phyloP scores from a whole-genome alignment of 2,888 invertebrate species.

The Clanis bilineata region DNA sequence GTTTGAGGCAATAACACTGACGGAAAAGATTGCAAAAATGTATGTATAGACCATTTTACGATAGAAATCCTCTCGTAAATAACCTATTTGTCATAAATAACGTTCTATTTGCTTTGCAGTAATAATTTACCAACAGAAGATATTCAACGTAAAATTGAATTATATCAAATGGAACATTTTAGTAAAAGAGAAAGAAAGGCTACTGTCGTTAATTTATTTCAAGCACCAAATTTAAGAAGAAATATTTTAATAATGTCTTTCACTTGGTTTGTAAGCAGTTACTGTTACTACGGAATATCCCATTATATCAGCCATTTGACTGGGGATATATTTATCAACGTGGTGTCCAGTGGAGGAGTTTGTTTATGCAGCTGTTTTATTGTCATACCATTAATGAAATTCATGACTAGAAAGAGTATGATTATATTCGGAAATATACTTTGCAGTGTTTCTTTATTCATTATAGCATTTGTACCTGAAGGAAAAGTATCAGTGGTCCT shows the following conservation, averaged over 20 bases:
- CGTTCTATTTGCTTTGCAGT: constrained; percentile 44
- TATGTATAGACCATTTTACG: constrained; percentile 36
- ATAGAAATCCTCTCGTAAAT: neutral
- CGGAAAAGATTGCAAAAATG: constrained; percentile 84
- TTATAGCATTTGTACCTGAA: constrained; percentile 81
- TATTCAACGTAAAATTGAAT: constrained; percentile 60
- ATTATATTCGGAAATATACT: constrained; percentile 81
- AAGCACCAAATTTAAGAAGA: constrained; percentile 84
- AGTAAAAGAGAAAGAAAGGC: constrained; percentile 53
- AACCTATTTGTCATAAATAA: neutral
- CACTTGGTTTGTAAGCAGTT: constrained; percentile 90
- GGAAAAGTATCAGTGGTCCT: constrained; percentile 77
- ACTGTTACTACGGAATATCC: constrained; percentile 88
- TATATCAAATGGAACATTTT: constrained; percentile 47
- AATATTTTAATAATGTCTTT: constrained; percentile 87
- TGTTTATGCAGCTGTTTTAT: constrained; percentile 81
- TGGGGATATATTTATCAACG: constrained; percentile 90
- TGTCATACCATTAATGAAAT: constrained; percentile 84
- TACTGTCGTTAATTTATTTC: constrained; percentile 84
- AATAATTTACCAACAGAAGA: constrained; percentile 66
- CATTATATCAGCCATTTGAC: constrained; percentile 89
- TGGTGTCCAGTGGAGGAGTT: constrained; percentile 86
- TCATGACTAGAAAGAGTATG: constrained; percentile 84
- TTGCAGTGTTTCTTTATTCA: constrained; percentile 82
- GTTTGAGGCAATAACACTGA: constrained; percentile 81